phyloP scores from a whole-genome alignment of 1,140 invertebrate species.

The Potamilus streckersoni region DNA sequence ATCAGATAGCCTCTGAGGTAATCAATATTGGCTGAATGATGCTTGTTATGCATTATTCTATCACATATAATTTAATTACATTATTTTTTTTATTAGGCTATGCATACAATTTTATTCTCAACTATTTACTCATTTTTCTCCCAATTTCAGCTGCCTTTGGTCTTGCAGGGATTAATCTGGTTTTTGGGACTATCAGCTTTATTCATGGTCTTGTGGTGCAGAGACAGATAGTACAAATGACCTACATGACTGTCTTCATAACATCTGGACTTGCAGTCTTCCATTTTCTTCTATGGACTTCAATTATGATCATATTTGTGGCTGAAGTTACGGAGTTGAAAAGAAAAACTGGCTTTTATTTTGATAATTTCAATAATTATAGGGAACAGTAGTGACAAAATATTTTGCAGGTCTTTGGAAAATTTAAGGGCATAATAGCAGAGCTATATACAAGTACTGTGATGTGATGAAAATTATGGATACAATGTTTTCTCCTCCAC shows the following conservation, averaged over 20 bases:
- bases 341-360: too few species aligned
- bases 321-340: background rate
- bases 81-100: background rate
- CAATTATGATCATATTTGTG: constrained; percentile 1
- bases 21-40: background rate
- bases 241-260: background rate
- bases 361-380: too few species aligned
- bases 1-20: too few species aligned
- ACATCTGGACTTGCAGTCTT: background rate
- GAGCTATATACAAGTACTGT: too few species aligned
- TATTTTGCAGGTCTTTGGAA: too few species aligned
- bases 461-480: too few species aligned
- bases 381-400: too few species aligned
- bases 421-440: too few species aligned
- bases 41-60: background rate
- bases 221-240: background rate
- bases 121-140: background rate
- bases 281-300: background rate
- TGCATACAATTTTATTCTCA: background rate
- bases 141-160: constrained; percentile 4
- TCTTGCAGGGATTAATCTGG: constrained; percentile 5
- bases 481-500: too few species aligned
- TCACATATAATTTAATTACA: background rate
- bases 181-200: constrained; percentile 2
- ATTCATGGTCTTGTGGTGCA: constrained; percentile 3